Base-by-base conservation (phyloP, 2,797 vertebrate species). In the Alosa sapidissima region DNA sequence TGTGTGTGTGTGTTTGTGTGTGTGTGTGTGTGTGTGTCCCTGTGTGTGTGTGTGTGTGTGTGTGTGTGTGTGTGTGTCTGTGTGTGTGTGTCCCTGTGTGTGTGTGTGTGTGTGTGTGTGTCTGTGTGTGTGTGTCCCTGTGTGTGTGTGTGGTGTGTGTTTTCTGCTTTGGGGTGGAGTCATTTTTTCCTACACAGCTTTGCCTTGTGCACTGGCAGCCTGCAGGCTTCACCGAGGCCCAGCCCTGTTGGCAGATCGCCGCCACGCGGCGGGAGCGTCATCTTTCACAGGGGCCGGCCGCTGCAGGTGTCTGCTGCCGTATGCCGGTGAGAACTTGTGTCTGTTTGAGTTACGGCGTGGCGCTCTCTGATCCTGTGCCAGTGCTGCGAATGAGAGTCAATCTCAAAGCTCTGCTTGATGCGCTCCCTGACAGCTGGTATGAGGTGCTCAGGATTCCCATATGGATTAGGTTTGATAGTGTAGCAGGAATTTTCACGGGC, bases 291-390 rank as follows among this genome's bases (percentile, higher is more conserved):
- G 68, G 19, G 68, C 68, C 68, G 41, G 68, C 36, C 14, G 33
- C 68, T 45, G 33, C 68, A 75, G 68, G 68, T 75, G 68, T 45
- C 14, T 16, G 68, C 68, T 19, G 68, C 68, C 33, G 14, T 41
- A 75, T 41, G 68, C 68, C 36, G 33, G 68, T 75, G 68, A 75
- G 68, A 75, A 75, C 36, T 36, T 75, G 68, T 11, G 33, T 75
- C 68, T 75, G 68, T 41, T 75, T 75, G 68, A 75, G 19, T 75
- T 41, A 45, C 13, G 14, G 13, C 33, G 33, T 0, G 0, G 33
- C 13, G 13, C 36, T 91, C 84, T 91, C 86, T 90, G 85, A 90
- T 83, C 88, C 84, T 41, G 47, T 90, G 91, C 91, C 91, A 93
- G 86, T 45, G 84, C 21, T 81, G 28, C 49, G 49, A 87, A 84